Percentiles rank a stretch among this genome's conserved stretches.
Conservation (phyloP, 37 sponge, comb jelly and placozoan species). For the Eunapius fragilis region DNA sequence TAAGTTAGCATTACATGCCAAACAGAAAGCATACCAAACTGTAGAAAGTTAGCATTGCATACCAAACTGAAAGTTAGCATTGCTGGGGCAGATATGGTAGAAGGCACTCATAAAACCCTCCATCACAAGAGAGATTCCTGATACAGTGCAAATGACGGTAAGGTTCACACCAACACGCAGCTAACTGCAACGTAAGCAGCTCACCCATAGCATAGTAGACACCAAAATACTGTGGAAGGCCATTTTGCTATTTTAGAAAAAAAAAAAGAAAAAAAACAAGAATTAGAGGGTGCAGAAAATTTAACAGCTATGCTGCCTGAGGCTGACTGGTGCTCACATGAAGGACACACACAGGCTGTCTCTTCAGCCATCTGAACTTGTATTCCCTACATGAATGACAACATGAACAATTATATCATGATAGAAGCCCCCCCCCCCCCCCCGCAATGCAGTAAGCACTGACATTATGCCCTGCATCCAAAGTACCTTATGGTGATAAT, state of each 20-base stretch:
- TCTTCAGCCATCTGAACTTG: not conserved
- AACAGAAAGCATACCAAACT: not conserved
- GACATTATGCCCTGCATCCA: too few relatives aligned
- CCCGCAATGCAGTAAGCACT: too few relatives aligned
- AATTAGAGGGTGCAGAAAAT: too few relatives aligned
- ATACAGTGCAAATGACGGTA: not conserved
- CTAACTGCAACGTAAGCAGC: not conserved
- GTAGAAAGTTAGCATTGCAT: slow-evolving; percentile 82
- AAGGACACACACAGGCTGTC: not conserved
- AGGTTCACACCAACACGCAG: not conserved
- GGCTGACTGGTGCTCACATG: slow-evolving; percentile 13
- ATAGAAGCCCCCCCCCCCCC: too few relatives aligned
- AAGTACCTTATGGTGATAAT: slow-evolving; percentile 32
- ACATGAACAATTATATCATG: not conserved
- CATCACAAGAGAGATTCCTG: slow-evolving; percentile 62
- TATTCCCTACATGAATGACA: slow-evolving; percentile 9
- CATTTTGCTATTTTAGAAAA: slow-evolving; percentile 27
- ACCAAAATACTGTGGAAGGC: slow-evolving; percentile 89
- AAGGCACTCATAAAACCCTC: slow-evolving; percentile 84
- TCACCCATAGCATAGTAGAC: slow-evolving; percentile 85
- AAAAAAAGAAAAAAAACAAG: not conserved
- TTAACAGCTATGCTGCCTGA: too few relatives aligned
- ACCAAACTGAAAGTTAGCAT: slow-evolving; percentile 95
- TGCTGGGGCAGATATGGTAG: slow-evolving; percentile 93
- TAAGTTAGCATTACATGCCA: too few relatives aligned